Conservation (phyloP, 2,113 vertebrate genomes). For the Macquaria australasica region DNA sequence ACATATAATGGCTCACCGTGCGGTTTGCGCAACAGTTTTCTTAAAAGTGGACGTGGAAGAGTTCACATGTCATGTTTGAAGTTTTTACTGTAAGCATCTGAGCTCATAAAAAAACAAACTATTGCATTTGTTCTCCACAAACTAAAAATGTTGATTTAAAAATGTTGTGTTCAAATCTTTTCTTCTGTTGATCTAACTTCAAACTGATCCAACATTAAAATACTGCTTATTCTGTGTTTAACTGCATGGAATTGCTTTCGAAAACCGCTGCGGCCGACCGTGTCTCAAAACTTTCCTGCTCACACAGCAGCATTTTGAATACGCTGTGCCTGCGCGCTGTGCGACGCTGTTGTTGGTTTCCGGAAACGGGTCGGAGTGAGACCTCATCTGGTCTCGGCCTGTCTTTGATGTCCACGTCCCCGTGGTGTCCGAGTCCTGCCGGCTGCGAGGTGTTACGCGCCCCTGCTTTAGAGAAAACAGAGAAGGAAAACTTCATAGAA, state of each 20-base stretch:
- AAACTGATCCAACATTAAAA: neutral
- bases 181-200: neutral
- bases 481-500: conserved; percentile 82
- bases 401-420: conserved; percentile 79
- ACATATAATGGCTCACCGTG: neutral
- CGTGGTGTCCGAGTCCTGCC: conserved; percentile 66
- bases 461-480: conserved; percentile 65
- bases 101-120: neutral
- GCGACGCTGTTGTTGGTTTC: neutral
- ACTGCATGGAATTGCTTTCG: neutral
- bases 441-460: conserved; percentile 73
- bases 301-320: neutral
- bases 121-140: neutral
- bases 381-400: fast-evolving
- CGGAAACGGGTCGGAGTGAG: conserved; percentile 46
- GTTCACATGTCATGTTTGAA: neutral
- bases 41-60: too few species aligned
- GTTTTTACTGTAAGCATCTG: neutral
- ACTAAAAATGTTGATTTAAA: neutral
- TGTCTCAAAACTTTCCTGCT: neutral
- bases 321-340: neutral
- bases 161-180: neutral
- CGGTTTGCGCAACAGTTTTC: neutral
- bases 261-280: neutral
- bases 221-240: neutral